Evolutionary conservation across 2,888 invertebrate species (phyloP).

Genomic region (Athalia circularis): DNA sequence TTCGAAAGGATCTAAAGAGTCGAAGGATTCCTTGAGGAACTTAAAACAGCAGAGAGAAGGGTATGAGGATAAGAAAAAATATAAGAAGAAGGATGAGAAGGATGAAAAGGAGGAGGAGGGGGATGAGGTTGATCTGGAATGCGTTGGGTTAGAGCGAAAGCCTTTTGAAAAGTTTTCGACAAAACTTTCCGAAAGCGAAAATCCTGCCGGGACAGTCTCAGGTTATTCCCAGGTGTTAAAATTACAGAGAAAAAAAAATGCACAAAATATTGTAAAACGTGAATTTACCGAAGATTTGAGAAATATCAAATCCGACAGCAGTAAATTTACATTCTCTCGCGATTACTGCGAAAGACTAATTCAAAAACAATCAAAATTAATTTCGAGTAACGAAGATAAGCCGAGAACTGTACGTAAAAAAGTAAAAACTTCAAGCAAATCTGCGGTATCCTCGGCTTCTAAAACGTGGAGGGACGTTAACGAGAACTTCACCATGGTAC

Average conservation of each 20-base stretch:
- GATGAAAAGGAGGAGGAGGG: too few relatives aligned
- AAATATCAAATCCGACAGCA: constrained; percentile 47
- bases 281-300: constrained; percentile 27
- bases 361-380: constrained; percentile 34
- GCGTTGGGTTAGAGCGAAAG: too few relatives aligned
- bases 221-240: too few relatives aligned
- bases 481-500: constrained; percentile 64
- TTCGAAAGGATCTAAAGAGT: constrained; percentile 47
- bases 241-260: too few relatives aligned
- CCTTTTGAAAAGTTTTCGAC: too few relatives aligned
- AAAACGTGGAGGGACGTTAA: constrained; percentile 48
- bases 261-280: too few relatives aligned
- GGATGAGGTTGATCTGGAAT: too few relatives aligned
- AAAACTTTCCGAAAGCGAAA: too few relatives aligned
- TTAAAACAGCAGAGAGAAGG: neutral
- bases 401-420: neutral
- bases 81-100: neutral
- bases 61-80: neutral
- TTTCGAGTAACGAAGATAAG: neutral
- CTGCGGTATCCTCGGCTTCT: neutral
- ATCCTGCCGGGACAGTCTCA: too few relatives aligned
- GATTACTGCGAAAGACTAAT: constrained; percentile 52
- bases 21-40: constrained; percentile 29
- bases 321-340: constrained; percentile 56
- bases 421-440: neutral